Percentiles rank a stretch among this genome's conserved stretches.
phyloP scores from a whole-genome alignment of 2,113 vertebrate species.

The Condylura cristata region DNA sequence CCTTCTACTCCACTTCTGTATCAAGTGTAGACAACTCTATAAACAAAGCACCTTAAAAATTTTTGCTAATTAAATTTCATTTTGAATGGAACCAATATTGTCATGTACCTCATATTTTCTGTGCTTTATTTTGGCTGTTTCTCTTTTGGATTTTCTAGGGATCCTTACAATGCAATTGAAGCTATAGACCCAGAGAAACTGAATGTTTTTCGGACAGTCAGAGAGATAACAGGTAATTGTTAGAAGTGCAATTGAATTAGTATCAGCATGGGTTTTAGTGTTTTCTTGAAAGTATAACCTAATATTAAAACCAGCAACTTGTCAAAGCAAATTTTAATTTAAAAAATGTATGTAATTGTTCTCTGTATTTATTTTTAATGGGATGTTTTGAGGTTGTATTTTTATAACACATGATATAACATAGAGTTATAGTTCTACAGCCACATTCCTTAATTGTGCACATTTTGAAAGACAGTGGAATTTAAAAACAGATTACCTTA shows the following conservation, averaged over 20 bases:
- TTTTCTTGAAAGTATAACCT: slow-evolving; percentile 48
- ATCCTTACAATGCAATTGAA: slow-evolving; percentile 95
- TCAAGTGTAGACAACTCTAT: neutral
- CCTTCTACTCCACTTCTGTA: neutral
- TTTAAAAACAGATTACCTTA: neutral
- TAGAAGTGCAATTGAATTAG: neutral
- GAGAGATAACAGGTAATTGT: slow-evolving; percentile 97
- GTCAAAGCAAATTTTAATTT: slow-evolving; percentile 29
- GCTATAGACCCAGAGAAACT: slow-evolving; percentile 96
- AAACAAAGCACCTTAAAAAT: neutral
- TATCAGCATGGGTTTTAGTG: neutral
- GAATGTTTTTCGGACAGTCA: slow-evolving; percentile 95
- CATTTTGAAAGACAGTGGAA: neutral
- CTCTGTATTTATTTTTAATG: too few relatives aligned
- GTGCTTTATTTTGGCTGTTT: neutral
- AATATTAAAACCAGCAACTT: neutral
- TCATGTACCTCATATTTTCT: neutral
- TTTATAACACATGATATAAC: too few relatives aligned
- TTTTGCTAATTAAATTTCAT: slow-evolving; percentile 13
- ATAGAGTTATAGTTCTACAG: too few relatives aligned
- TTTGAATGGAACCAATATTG: neutral
- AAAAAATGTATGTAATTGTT: neutral
- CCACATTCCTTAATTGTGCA: neutral
- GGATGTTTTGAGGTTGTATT: too few relatives aligned
- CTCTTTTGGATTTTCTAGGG: slow-evolving; percentile 86